Evolutionary conservation across 2,113 vertebrate species (phyloP), one percentile per base, ranked within the genome.

Genomic region (Panthera leo): DNA sequence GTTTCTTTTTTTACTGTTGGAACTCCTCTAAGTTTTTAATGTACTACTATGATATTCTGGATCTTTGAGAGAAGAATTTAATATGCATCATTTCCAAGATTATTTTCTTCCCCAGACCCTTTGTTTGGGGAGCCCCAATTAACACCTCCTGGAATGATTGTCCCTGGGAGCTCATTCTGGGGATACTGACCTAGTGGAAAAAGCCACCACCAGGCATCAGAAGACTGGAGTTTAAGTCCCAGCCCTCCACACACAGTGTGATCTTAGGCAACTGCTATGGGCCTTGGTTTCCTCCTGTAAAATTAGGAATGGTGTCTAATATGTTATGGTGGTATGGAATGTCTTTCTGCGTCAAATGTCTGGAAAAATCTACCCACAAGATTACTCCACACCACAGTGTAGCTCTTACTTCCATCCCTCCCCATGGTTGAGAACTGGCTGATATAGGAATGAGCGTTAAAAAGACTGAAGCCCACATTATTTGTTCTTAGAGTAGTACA

Each of bases 271-370:
- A 86, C 61, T 61, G 51, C 71, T 78, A 12, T 8, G 0, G 31
- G 6, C 42, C 53, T 89, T 1, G 0, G 7, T 82, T 96, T 90
- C 73, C 42, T 42, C 63, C 61, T 88, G 48, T n/a, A 85, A 97
- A 95, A 89, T 58, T 71, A 95, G 29, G 63, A 89, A 92, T 73
- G 67, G 5, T 9, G 6, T 96, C 92, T 84, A 55, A 92, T 63
- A 39, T 55, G 15, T 89, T 85, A 11, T 19, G 34, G 65, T 67
- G 45, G 42, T 29, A 61, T 39, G 53, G 45, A 89, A 94, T 94
- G 27, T 65, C 83, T 73, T 80, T 85, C 39, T 83, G 21, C 73
- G 31, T 95, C 71, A 95, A 71, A 92, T 45, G 27, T 78, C 58
- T 94, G 89, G 82, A 85, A 97, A 97, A 94, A 58, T 34, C 73